Conservation (phyloP, 2,888 invertebrate species). For the Endotricha flammealis region DNA sequence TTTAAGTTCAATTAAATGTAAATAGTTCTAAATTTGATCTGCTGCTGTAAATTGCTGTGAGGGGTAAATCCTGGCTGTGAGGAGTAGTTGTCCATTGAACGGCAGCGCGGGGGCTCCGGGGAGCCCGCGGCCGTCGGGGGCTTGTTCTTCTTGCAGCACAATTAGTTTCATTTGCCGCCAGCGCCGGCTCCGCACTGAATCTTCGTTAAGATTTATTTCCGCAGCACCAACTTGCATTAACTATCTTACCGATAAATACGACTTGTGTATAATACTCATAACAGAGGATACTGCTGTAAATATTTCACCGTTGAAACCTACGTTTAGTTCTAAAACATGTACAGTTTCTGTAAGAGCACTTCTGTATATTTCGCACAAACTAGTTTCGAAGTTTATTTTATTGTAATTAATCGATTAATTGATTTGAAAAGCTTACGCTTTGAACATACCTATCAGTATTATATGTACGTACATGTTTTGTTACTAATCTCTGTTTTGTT, state of each 20-base stretch:
- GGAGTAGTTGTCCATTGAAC: conserved; percentile 75
- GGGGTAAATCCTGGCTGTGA: conserved; percentile 75
- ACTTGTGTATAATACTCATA: conserved; percentile 73
- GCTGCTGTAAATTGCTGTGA: conserved; percentile 76
- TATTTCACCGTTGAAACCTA: conserved; percentile 75
- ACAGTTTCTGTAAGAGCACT: conserved; percentile 78
- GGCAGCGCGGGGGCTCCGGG: conserved; percentile 35
- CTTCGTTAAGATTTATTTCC: conserved; percentile 76
- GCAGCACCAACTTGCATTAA: conserved; percentile 78
- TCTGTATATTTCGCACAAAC: conserved; percentile 77
- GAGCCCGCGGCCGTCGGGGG: conserved; percentile 49
- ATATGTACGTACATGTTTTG: conserved; percentile 78
- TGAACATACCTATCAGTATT: conserved; percentile 71
- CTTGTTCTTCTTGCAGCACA: conserved; percentile 85
- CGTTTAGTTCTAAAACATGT: conserved; percentile 80
- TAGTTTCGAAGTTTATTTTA: conserved; percentile 75
- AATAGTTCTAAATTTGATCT: conserved; percentile 74
- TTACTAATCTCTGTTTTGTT: conserved; percentile 73
- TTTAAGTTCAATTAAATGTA: conserved; percentile 72
- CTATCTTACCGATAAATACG: conserved; percentile 69
- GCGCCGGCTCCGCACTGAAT: conserved; percentile 72
- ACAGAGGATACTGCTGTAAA: conserved; percentile 75
- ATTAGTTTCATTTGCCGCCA: conserved; percentile 84
- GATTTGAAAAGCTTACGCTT: conserved; percentile 77
- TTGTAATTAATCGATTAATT: conserved; percentile 67